A percentile compares a stretch with the other conserved stretches of the same genome.
Conservation (phyloP, 2,888 invertebrate species). For the Neuroscelio doddi region DNA sequence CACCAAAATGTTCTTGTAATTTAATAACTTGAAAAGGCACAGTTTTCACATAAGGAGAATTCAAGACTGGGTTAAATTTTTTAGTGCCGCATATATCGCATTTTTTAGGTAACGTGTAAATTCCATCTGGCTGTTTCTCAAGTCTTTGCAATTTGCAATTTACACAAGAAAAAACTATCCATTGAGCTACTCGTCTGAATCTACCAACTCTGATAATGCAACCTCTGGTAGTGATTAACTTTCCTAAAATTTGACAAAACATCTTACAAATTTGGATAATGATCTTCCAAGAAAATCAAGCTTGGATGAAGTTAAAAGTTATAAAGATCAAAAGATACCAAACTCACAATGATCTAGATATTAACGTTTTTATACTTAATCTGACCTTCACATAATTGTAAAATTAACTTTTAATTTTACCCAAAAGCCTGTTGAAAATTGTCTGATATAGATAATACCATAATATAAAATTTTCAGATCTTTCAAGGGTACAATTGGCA, state of each 20-base stretch:
- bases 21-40: conserved; percentile 86
- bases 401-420: conserved; percentile 11
- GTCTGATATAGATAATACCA: conserved; percentile 76
- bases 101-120: conserved; percentile 75
- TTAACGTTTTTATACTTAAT: conserved; percentile 11
- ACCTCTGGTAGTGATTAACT: conserved; percentile 86
- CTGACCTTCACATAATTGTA: not conserved
- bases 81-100: conserved; percentile 77
- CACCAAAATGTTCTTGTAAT: conserved; percentile 84
- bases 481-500: conserved; percentile 79
- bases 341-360: too few species aligned
- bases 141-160: conserved; percentile 74
- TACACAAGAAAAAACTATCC: conserved; percentile 85
- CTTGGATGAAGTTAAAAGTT: conserved; percentile 8
- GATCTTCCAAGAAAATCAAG: not conserved
- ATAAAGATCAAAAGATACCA: conserved; percentile 14
- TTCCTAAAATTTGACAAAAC: conserved; percentile 75
- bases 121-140: conserved; percentile 76
- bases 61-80: conserved; percentile 78
- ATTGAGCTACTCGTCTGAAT: conserved; percentile 81
- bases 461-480: conserved; percentile 82
- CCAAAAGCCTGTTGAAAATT: too few species aligned
- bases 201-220: conserved; percentile 88
- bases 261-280: not conserved
- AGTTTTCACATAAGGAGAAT: conserved; percentile 82